Base-by-base conservation (phyloP, 1,140 invertebrate genomes). In the Meloidogyne floridensis region DNA sequence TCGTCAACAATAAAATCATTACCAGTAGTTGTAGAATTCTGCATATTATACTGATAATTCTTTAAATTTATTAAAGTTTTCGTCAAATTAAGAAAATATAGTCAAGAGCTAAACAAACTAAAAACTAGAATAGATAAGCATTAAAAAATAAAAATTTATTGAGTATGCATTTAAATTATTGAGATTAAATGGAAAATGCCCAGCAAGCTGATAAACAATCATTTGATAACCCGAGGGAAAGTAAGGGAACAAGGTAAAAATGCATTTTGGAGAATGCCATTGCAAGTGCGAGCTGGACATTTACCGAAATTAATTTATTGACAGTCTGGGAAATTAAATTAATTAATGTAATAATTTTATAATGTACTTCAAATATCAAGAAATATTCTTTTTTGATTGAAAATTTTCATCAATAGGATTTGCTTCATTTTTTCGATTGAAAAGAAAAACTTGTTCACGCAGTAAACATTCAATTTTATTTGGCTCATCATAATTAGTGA, bases 1-100 rank as follows among this genome's bases (percentile, higher is more conserved):
- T 89, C 88, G 20, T 79, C 77, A 69, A 79, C 77, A 32, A 79
- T 65, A 15, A 79, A 79, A 79, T 79, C 77, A 13, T 79, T 43
- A n/a, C 42, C 72, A n/a, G 2, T 15, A 65, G 3, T 65, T 15
- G 15, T 5, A 65, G 59, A 65, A 8, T 65, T 18, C 15, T 65
- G 59, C n/a, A 65, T 65, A n/a, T 65, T n/a, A n/a, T 65, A 65
- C 15, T 65, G n/a, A 18, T 65, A 47, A 47, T n/a, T 65, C 10
- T 15, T 59, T 15, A 59, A 59, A 59, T 13, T 59, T 15, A 59
- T 15, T 59, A 59, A 15, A 15, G 47, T 8, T 47, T 47, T 47
- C 3, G 56, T 15, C 56, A 59, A 59, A 59, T 15, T 11, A 10
- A 10, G 7, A 15, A 59, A 59, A 59, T 59, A 47, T 47, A 47